These are phyloP conservation scores for Helostoma temminkii DNA, from an alignment of 2,797 vertebrate species.

Conservation along the genomic window DNA sequence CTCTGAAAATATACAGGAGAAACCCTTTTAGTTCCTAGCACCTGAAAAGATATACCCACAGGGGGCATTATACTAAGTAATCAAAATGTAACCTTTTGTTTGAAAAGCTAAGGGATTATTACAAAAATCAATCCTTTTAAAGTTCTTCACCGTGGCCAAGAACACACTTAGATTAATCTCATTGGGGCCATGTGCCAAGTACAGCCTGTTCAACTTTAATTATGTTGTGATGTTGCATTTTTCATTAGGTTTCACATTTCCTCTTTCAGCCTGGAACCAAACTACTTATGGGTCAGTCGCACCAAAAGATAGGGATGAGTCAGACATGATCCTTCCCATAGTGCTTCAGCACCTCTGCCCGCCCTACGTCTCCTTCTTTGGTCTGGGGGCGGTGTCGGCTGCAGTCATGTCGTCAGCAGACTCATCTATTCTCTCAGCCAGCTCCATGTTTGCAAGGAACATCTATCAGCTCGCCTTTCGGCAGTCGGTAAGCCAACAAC, in stretches of 20 bases:
- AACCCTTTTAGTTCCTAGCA: conserved; percentile 41
- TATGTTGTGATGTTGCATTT: conserved; percentile 1
- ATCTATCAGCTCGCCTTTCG: conserved; percentile 97
- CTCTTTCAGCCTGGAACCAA: conserved; percentile 92
- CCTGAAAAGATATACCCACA: conserved; percentile 29
- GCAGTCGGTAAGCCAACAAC: conserved; percentile 90
- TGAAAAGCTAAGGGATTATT: conserved; percentile 25
- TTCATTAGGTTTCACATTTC: neutral
- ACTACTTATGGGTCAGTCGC: conserved; percentile 87
- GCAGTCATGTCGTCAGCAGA: conserved; percentile 99
- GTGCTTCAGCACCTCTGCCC: conserved; percentile 97
- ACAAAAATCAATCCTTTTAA: conserved; percentile 9
- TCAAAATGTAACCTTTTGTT: conserved; percentile 3
- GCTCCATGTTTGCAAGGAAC: conserved; percentile 98
- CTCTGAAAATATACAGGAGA: conserved; percentile 12
- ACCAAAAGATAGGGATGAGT: conserved; percentile 89
- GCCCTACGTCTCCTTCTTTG: conserved; percentile 93
- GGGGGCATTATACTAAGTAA: conserved; percentile 19
- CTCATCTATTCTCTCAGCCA: conserved; percentile 97
- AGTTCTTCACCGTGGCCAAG: neutral
- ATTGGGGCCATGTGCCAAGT: neutral
- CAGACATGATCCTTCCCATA: conserved; percentile 97
- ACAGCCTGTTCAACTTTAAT: conserved; percentile 6
- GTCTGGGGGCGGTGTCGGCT: conserved; percentile 95
- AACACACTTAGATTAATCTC: conserved; percentile 5